These are phyloP conservation scores for Argyrosomus japonicus DNA, from an alignment of 2,113 vertebrate species.

Conservation along the genomic window DNA sequence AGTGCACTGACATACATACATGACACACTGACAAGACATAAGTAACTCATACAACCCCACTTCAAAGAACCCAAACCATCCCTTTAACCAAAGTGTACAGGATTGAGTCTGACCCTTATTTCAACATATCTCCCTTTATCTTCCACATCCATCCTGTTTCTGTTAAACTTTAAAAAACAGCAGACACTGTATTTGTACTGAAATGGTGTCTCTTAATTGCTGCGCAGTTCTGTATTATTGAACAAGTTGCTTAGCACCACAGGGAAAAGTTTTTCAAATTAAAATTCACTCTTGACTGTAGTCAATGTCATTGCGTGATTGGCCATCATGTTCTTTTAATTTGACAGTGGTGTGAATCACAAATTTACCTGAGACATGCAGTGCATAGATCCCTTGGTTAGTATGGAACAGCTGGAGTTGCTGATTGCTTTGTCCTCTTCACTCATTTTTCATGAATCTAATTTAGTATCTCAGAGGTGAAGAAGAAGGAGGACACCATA, in stretches of 20 bases:
- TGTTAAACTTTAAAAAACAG: constrained; percentile 26
- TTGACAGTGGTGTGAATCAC: constrained; percentile 36
- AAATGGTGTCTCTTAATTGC: constrained; percentile 14
- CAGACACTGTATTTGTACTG: neutral
- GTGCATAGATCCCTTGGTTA: constrained; percentile 52
- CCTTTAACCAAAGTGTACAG: neutral
- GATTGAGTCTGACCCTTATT: neutral
- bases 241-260: constrained; percentile 8
- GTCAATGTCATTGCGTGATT: constrained; percentile 61
- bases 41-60: too few species aligned
- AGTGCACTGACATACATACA: too few species aligned
- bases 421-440: constrained; percentile 65
- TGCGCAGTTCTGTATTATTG: constrained; percentile 11
- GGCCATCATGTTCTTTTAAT: constrained; percentile 27
- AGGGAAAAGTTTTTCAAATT: constrained; percentile 37
- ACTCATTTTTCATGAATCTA: constrained; percentile 65
- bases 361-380: constrained; percentile 36
- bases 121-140: neutral
- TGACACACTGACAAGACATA: too few species aligned
- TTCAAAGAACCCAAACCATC: too few species aligned
- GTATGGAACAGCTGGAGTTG: constrained; percentile 57
- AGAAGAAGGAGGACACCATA: constrained; percentile 11
- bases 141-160: neutral
- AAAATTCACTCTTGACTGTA: constrained; percentile 27
- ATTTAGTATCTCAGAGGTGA: constrained; percentile 56